phyloP scores from a whole-genome alignment of 2,797 vertebrate genomes.

The Tokudaia muenninki region DNA sequence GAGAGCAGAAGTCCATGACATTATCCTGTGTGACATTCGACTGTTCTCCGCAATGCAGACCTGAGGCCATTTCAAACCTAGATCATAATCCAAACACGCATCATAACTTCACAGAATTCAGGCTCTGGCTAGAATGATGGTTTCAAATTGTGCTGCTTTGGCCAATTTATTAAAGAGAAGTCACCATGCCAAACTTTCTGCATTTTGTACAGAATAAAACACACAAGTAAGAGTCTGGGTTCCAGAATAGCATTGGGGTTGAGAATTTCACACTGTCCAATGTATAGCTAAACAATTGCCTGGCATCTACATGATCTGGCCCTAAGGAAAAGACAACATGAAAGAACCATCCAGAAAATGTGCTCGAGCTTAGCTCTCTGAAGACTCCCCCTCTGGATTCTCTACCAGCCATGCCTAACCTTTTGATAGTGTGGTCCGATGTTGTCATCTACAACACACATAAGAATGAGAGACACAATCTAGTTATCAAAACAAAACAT shows the following conservation, averaged over 20 bases:
- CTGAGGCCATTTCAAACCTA: background rate
- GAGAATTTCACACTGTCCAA: background rate
- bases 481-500: background rate
- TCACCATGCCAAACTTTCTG: background rate
- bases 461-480: background rate
- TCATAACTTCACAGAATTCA: background rate
- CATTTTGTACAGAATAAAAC: background rate
- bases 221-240: background rate
- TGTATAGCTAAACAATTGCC: background rate
- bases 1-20: background rate
- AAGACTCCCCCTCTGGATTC: background rate
- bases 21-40: too few species aligned
- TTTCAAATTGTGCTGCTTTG: background rate
- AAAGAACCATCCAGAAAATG: background rate
- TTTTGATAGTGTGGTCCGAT: background rate
- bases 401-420: background rate
- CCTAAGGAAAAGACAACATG: background rate
- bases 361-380: background rate
- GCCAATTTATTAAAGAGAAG: constrained; percentile 1
- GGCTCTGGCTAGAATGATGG: background rate
- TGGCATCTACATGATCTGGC: background rate
- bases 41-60: background rate
- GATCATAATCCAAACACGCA: background rate
- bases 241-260: background rate
- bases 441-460: background rate